Evolutionary conservation across 2,113 vertebrate genomes (phyloP), one percentile per base, ranked within the genome.

Genomic region (Hipposideros armiger): DNA sequence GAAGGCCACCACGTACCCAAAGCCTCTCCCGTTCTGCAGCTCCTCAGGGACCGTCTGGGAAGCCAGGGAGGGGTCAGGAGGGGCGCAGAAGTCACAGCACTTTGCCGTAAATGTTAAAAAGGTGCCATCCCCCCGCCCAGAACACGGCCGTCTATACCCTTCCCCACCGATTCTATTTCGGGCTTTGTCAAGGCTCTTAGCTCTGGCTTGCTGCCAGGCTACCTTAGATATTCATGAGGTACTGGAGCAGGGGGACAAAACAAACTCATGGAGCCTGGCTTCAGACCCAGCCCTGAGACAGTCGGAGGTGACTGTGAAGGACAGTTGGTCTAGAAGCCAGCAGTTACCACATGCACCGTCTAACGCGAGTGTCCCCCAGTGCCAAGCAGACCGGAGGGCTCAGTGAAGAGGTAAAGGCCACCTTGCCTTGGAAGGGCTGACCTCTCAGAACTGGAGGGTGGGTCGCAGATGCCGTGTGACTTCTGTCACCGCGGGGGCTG

Each of bases 1-100:
- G 96, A 99, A 99, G 7, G 99, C 99, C 67, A 99, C 99, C 72
- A 99, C 99, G 0, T 99, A 99, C 8, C 99, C 99, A 0, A 99
- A 99, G n/a, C 99, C 99, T 0, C 99, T 98, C 15, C 99, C 99
- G 0, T 99, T 99, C 98, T 99, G 99, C 85, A 99, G 98, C 97
- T 99, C 99, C 97, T 99, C 99, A 0, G 99, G 99, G 86, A 99
- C 99, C 0, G 99, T 99, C 99, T 99, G 97, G 87, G 0, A 45
- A 93, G 74, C 78, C 67, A 24, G 67, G 47, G 32, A 28, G 60
- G 60, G 4, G 52, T 54, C 52, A 54, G 14, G 52, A 54, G 52
- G 14, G 14, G 52, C 14, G 3, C 52, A 17, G 52, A 17, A 54
- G 14, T 13, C 7, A 84, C 0, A 3, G 54, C 4, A 16, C 20